These are phyloP conservation scores for Holocentrus rufus DNA, from an alignment of 2,797 vertebrate genomes.

Conservation along the genomic window DNA sequence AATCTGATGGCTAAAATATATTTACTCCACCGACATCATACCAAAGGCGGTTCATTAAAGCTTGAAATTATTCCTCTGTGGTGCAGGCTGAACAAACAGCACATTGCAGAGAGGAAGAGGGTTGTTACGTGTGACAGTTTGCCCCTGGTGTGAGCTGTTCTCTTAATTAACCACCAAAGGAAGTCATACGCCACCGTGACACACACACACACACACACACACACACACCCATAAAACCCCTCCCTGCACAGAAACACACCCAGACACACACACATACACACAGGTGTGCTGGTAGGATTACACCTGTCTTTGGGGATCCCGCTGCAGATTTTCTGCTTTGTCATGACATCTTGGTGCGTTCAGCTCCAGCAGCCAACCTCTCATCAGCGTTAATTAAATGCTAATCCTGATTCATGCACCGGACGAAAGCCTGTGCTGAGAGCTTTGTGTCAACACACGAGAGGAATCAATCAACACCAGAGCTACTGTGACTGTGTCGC, in stretches of 20 bases:
- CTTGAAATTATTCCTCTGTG: neutral
- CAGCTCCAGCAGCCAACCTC: conserved; percentile 39
- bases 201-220: conserved; percentile 13
- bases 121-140: conserved; percentile 15
- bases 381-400: conserved; percentile 67
- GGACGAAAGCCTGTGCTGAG: conserved; percentile 42
- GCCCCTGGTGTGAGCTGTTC: conserved; percentile 17
- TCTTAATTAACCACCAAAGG: conserved; percentile 50
- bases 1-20: neutral
- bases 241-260: neutral
- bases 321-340: conserved; percentile 42
- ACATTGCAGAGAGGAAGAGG: conserved; percentile 22
- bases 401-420: conserved; percentile 56
- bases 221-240: neutral
- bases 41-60: conserved; percentile 21
- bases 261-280: conserved; percentile 9
- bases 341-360: conserved; percentile 48
- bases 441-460: conserved; percentile 44
- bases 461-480: conserved; percentile 46
- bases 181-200: conserved; percentile 40
- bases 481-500: conserved; percentile 16
- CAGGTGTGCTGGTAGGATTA: conserved; percentile 42
- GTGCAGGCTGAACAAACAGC: neutral
- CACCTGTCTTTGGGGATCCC: conserved; percentile 45
- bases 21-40: conserved; percentile 6